These are phyloP conservation scores for Drosophila rellima DNA, from an alignment of 2,888 invertebrate genomes.

Conservation along the genomic window DNA sequence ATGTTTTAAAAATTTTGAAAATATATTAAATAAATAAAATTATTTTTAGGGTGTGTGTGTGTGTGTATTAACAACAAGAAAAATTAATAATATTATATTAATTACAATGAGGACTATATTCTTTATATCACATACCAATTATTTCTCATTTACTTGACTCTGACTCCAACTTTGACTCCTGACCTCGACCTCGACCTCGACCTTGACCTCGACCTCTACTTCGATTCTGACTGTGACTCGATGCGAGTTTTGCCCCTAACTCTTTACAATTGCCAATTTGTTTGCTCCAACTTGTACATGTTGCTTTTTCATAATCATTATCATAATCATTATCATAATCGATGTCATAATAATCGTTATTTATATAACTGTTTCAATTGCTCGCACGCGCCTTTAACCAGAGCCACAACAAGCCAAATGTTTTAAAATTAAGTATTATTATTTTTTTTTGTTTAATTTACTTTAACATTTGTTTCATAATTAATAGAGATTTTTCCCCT, in stretches of 20 bases:
- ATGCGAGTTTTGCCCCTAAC: constrained; percentile 50
- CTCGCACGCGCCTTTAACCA: constrained; percentile 57
- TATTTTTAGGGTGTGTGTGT: constrained; percentile 42
- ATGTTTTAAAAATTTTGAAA: constrained; percentile 59
- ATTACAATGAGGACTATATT: constrained; percentile 85
- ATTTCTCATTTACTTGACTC: constrained; percentile 75
- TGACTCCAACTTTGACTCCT: constrained; percentile 28
- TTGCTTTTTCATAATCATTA: constrained; percentile 41
- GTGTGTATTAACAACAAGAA: constrained; percentile 67
- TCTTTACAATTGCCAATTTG: constrained; percentile 66
- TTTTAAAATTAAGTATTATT: constrained; percentile 39
- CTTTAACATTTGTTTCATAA: constrained; percentile 23
- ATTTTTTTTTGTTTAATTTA: constrained; percentile 53
- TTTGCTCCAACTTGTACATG: constrained; percentile 58
- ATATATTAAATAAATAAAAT: constrained; percentile 56
- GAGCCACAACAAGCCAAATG: constrained; percentile 64
- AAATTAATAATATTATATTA: constrained; percentile 74
- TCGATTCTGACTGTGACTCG: constrained; percentile 62
- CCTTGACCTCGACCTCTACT: constrained; percentile 1
- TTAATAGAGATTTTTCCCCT: constrained; percentile 19
- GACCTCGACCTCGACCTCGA: constrained; percentile 1
- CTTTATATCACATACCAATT: constrained; percentile 86
- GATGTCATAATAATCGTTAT: constrained; percentile 38
- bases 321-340: constrained; percentile 36
- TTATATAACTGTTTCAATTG: constrained; percentile 47